Conservation (phyloP, 2,888 invertebrate genomes). For the Dilophus febrilis region DNA sequence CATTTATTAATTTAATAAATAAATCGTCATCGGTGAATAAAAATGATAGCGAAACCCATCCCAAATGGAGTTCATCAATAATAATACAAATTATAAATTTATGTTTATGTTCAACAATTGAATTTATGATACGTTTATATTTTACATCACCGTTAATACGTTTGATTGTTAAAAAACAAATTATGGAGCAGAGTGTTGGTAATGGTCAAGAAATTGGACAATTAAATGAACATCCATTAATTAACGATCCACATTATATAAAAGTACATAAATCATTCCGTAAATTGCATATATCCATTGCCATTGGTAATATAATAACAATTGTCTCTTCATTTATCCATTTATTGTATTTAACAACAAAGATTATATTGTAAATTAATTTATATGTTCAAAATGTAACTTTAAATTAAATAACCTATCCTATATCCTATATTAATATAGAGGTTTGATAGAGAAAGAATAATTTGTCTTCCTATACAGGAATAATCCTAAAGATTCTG, state of each 20-base stretch:
- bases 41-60: constrained; percentile 31
- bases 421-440: too few relatives aligned
- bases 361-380: constrained; percentile 20
- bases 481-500: too few relatives aligned
- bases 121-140: constrained; percentile 58
- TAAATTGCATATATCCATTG: constrained; percentile 57
- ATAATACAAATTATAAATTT: constrained; percentile 33
- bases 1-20: constrained; percentile 44
- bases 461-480: too few relatives aligned
- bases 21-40: too few relatives aligned
- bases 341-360: constrained; percentile 42
- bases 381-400: too few relatives aligned
- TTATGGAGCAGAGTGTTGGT: constrained; percentile 57
- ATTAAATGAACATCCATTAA: constrained; percentile 50
- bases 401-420: too few relatives aligned
- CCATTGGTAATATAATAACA: constrained; percentile 60
- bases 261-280: constrained; percentile 58
- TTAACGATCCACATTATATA: constrained; percentile 63
- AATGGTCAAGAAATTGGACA: constrained; percentile 64
- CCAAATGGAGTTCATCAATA: constrained; percentile 36
- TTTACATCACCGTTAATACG: constrained; percentile 56
- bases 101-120: constrained; percentile 35
- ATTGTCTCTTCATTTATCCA: constrained; percentile 50
- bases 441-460: too few relatives aligned
- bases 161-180: constrained; percentile 56